Base-by-base conservation (phyloP, 2,797 vertebrate genomes). In the Corythornis leucogaster region DNA sequence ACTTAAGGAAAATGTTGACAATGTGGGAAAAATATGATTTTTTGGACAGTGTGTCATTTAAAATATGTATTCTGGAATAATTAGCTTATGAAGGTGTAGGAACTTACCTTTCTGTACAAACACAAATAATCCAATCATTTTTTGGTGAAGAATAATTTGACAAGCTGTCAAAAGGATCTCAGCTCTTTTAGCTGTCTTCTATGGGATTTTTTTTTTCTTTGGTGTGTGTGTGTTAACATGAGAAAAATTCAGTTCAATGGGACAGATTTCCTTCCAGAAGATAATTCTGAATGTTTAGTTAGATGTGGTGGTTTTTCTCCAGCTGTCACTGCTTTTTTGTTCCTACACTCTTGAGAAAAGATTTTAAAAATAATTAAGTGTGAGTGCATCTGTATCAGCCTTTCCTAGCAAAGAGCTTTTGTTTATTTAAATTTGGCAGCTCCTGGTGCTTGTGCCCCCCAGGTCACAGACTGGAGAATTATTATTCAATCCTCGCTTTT, bases 321-420 rank as follows among this genome's bases (percentile, higher is more conserved):
- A 95, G 89, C 85, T 96, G 81, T 76, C 92, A 94, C 76, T 93
- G 73, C 90, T 89, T 59, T 68, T 90, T 76, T 87, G 76, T 94
- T 95, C 66, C 66, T 94, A 38, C 84, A 71, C 63, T 91, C 58
- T 87, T 55, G 71, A 94, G 81, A 94, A 55, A 95, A 92, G 54
- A 71, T 94, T 96, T 97, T 84, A 86, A 95, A 95, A 93, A 82
- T 94, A 96, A 95, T 95, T 94, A 97, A 96, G 67, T 92, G 58
- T 85, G 81, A 96, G 76, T 92, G 68, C 5, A 3, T 91, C 77
- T 80, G 31, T 53, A 77, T 92, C 59, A 93, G 77, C 73, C 93
- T 88, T 78, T 78, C 83, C 80, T 85, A 86, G 79, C 31, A 87
- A 85, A 85, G 62, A 80, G 42, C 53, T 95, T 96, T 93, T 92